Conservation (phyloP, 2,797 vertebrate genomes). For the Acanthopagrus latus region DNA sequence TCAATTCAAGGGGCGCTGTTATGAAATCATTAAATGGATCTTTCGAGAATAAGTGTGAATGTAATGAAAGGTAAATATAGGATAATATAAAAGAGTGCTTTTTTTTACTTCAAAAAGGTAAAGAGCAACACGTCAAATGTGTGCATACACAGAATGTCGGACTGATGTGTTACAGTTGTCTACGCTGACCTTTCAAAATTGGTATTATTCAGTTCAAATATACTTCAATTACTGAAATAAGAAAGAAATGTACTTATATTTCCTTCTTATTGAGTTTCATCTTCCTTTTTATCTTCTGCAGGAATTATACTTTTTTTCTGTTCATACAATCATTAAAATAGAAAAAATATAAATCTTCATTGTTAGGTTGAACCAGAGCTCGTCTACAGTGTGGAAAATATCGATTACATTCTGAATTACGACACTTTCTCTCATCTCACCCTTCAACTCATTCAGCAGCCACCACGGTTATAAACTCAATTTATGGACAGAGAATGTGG, state of each 20-base stretch:
- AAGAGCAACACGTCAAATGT: neutral
- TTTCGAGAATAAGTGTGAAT: neutral
- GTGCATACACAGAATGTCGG: neutral
- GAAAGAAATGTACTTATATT: neutral
- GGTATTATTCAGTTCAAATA: neutral
- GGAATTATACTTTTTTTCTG: neutral
- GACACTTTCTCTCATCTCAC: conserved; percentile 16
- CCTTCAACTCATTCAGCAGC: conserved; percentile 48
- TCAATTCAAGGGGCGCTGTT: conserved; percentile 9
- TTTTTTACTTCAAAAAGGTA: neutral
- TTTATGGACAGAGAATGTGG: conserved; percentile 57
- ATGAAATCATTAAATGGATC: neutral
- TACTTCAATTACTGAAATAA: neutral
- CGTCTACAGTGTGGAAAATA: conserved; percentile 18
- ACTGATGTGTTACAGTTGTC: neutral
- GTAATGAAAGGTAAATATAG: neutral
- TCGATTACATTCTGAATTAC: conserved; percentile 48
- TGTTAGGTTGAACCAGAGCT: conserved; percentile 28
- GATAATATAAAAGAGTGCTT: neutral
- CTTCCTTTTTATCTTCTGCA: neutral
- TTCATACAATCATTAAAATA: neutral
- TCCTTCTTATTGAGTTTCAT: neutral
- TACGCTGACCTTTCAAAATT: neutral
- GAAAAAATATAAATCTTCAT: neutral
- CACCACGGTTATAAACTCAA: conserved; percentile 46